These are phyloP conservation scores for Crotalus horridus DNA, from an alignment of 2,113 vertebrate species.

Conservation along the genomic window DNA sequence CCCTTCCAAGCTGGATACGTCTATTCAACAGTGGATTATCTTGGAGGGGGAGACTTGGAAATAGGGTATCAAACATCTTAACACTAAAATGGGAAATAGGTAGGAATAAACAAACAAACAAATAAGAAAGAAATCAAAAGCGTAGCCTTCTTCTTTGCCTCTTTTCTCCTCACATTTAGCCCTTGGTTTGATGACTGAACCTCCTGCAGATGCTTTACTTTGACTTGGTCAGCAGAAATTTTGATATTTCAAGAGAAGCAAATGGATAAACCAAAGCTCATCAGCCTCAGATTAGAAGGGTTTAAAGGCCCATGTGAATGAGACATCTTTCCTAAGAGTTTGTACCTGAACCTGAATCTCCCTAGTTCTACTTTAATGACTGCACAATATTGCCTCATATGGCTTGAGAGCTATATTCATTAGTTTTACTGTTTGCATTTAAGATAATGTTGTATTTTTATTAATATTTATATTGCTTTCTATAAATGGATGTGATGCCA, in stretches of 20 bases:
- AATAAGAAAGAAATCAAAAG: not conserved
- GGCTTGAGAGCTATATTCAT: not conserved
- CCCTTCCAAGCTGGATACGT: slow-evolving; percentile 31
- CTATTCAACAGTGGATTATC: slow-evolving; percentile 36
- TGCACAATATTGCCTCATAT: not conserved
- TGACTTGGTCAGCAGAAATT: slow-evolving; percentile 53
- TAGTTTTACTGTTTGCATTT: not conserved
- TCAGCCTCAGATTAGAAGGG: slow-evolving; percentile 42
- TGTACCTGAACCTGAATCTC: not conserved
- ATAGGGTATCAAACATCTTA: fast-evolving
- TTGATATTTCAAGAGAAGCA: slow-evolving; percentile 29
- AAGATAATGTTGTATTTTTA: not conserved
- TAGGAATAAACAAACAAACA: not conserved
- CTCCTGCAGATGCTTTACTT: slow-evolving; percentile 55
- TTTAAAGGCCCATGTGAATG: slow-evolving; percentile 50
- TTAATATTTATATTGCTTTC: not conserved
- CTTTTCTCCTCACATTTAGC: slow-evolving; percentile 31
- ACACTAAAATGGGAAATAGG: not conserved
- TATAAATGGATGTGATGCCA: not conserved
- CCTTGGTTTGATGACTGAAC: slow-evolving; percentile 54
- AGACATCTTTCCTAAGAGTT: slow-evolving; percentile 41
- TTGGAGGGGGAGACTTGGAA: slow-evolving; percentile 2
- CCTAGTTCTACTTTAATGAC: not conserved
- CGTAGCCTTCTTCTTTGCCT: not conserved
- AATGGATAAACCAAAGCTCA: slow-evolving; percentile 36